Evolutionary conservation across 2,888 invertebrate genomes (phyloP), one percentile per base, ranked within the genome.

Genomic region (Microplitis manilae): DNA sequence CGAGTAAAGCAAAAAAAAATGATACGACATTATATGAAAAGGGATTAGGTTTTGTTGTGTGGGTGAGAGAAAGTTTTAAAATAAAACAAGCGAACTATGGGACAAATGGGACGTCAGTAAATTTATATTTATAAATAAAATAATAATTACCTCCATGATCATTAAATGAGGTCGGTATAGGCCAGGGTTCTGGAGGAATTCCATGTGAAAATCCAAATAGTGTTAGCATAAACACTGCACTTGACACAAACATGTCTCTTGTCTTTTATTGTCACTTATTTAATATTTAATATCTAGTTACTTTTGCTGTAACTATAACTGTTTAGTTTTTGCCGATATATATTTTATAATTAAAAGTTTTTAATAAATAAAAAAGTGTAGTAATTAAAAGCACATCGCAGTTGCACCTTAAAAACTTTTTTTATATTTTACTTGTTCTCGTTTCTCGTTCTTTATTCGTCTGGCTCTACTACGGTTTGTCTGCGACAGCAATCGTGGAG

Each of bases 61-160:
- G 30, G 30, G 30, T 30, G 30, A 30, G 30, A 30, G 30, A 30
- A 30, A 30, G 30, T 30, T 30, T 4, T 30, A 30, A 30, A 30
- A 30, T 30, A 30, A 30, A 30, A 30, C 30, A 30, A 30, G 30
- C 30, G 30, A 30, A 30, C 30, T 30, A 30, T 30, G 30, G 30
- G 30, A 30, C 6, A 39, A 13, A 30, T 60, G 30, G 65, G 64
- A 62, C 20, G 30, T 2, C 2, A 30, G 30, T 30, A 30, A 30
- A 30, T 30, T 30, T 2, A 30, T 30, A 30, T 30, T 30, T 30
- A 74, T 68, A 68, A 61, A 69, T 64, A 73, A 78, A 73, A 62
- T 84, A 81, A 81, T 85, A 84, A 84, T 88, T 86, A 89, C 89
- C 88, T 88, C 88, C 89, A 87, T 88, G 88, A 87, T 89, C 87